phyloP scores from a whole-genome alignment of 2,797 vertebrate species.

The Hyperoplus lanceolatus region DNA sequence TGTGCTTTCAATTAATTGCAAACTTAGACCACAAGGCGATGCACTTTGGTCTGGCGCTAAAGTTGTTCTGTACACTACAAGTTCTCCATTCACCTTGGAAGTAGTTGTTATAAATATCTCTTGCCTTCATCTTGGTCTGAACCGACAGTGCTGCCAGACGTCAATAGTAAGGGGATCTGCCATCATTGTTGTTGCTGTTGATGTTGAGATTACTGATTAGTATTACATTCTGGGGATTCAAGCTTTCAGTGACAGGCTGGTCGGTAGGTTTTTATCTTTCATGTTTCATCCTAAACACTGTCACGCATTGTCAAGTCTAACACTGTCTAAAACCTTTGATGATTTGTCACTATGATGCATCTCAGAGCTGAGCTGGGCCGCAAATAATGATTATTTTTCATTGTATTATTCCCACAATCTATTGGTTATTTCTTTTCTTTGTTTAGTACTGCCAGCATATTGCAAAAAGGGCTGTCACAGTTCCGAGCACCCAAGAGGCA shows the following conservation, averaged over 20 bases:
- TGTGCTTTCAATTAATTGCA: too few species aligned
- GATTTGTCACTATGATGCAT: slow-evolving; percentile 40
- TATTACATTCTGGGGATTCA: not conserved
- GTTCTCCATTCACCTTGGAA: too few species aligned
- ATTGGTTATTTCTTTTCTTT: not conserved
- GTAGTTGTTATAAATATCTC: too few species aligned
- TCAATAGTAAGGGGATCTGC: too few species aligned
- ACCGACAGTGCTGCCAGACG: too few species aligned
- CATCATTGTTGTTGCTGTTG: too few species aligned
- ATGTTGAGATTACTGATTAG: too few species aligned
- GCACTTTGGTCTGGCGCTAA: too few species aligned
- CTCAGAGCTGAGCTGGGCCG: not conserved
- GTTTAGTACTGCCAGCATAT: too few species aligned
- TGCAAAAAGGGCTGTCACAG: not conserved
- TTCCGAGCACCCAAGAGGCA: not conserved
- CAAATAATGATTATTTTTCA: not conserved
- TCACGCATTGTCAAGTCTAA: slow-evolving; percentile 42
- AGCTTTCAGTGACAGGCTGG: slow-evolving; percentile 17
- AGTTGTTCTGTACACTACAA: too few species aligned
- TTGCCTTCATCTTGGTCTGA: too few species aligned
- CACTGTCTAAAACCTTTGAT: slow-evolving; percentile 38
- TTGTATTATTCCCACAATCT: not conserved
- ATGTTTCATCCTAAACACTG: slow-evolving; percentile 14
- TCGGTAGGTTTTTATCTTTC: slow-evolving; percentile 13
- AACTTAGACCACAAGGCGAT: too few species aligned